phyloP scores from a whole-genome alignment of 2,888 invertebrate species.

The Athalia circularis region DNA sequence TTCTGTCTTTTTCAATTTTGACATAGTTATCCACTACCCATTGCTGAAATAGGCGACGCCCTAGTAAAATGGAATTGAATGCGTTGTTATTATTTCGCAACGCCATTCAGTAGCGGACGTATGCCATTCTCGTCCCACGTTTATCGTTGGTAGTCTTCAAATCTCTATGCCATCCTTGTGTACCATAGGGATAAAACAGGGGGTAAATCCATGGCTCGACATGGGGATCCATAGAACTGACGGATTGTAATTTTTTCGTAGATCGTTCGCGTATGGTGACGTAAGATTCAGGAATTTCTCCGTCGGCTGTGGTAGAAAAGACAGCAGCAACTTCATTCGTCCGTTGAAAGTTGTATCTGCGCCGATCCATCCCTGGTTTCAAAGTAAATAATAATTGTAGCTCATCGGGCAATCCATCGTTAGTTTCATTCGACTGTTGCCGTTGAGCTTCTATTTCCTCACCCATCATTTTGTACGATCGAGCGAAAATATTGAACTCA shows the following conservation, averaged over 20 bases:
- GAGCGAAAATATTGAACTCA: constrained; percentile 49
- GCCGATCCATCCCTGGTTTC: constrained; percentile 49
- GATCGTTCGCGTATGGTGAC: constrained; percentile 50
- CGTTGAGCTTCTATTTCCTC: constrained; percentile 49
- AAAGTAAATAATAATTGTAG: constrained; percentile 51
- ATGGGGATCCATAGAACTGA: constrained; percentile 55
- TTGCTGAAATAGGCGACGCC: constrained; percentile 41
- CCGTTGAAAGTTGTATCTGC: not conserved
- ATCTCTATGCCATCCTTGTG: constrained; percentile 50
- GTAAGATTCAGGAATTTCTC: constrained; percentile 54
- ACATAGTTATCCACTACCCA: constrained; percentile 60
- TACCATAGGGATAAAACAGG: constrained; percentile 53
- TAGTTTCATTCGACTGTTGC: constrained; percentile 11
- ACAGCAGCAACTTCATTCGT: constrained; percentile 55
- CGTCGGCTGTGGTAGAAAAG: constrained; percentile 52
- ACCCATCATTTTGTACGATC: constrained; percentile 54
- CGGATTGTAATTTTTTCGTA: constrained; percentile 47
- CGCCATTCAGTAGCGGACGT: constrained; percentile 48
- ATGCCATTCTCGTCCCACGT: constrained; percentile 38
- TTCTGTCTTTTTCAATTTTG: constrained; percentile 61
- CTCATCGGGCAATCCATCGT: constrained; percentile 22
- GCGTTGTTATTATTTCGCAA: constrained; percentile 46
- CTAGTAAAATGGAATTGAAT: constrained; percentile 31
- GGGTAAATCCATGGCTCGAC: constrained; percentile 55
- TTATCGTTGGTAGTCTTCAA: constrained; percentile 41